Evolutionary conservation across 2,113 vertebrate genomes (phyloP).

Genomic region (Tyrannus savana): DNA sequence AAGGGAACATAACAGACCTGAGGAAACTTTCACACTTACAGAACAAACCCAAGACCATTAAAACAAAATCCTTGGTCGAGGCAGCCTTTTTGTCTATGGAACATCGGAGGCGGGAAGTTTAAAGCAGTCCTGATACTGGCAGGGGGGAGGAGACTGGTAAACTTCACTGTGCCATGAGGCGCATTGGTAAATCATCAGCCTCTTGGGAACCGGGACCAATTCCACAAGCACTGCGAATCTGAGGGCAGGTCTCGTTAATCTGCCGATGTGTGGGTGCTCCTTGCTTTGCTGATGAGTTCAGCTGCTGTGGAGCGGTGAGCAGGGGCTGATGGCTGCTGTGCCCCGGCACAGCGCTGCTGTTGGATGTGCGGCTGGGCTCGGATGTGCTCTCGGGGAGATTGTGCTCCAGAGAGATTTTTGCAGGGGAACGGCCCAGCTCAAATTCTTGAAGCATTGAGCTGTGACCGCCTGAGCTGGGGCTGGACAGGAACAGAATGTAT

Average conservation of each 20-base stretch:
- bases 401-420: not conserved
- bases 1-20: not conserved
- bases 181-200: not conserved
- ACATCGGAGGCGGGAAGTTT: fast-evolving
- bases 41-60: not conserved
- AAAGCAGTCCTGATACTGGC: not conserved
- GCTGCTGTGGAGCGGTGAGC: not conserved
- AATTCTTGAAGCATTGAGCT: not conserved
- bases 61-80: not conserved
- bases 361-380: not conserved
- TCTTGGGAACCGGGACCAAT: not conserved
- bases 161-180: not conserved
- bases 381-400: not conserved
- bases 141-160: not conserved
- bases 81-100: not conserved
- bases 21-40: not conserved
- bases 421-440: not conserved
- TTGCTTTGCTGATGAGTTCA: not conserved
- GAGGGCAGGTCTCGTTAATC: not conserved
- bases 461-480: not conserved
- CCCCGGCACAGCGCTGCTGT: fast-evolving
- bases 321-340: not conserved
- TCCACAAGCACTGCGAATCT: fast-evolving
- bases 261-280: not conserved
- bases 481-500: not conserved